phyloP scores from a whole-genome alignment of 2,797 vertebrate genomes.

The Nothura maculosa region DNA sequence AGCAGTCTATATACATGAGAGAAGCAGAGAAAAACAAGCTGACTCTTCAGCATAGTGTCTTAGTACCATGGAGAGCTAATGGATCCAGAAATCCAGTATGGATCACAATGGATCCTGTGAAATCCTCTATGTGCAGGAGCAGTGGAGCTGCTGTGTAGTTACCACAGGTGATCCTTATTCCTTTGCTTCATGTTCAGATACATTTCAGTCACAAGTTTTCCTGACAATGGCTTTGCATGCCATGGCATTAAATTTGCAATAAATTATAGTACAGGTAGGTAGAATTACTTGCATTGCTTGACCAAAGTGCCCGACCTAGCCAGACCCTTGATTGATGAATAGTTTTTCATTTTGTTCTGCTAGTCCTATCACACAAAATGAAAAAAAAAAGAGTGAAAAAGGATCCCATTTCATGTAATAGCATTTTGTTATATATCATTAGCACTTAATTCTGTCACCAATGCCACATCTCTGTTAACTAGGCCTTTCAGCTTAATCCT shows the following conservation, averaged over 20 bases:
- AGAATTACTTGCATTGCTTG: slow-evolving; percentile 62
- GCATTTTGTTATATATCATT: slow-evolving; percentile 61
- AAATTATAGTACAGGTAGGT: slow-evolving; percentile 52
- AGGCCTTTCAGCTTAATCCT: slow-evolving; percentile 54
- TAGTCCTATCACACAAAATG: slow-evolving; percentile 38
- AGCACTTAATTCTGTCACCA: slow-evolving; percentile 57
- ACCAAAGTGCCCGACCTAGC: slow-evolving; percentile 57
- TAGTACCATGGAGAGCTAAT: background rate
- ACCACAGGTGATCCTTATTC: background rate
- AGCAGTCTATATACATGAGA: background rate
- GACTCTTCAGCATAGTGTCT: background rate
- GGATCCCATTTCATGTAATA: slow-evolving; percentile 58
- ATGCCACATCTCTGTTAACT: slow-evolving; percentile 38
- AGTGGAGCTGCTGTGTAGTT: background rate
- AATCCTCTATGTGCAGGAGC: background rate
- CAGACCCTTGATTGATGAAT: slow-evolving; percentile 66
- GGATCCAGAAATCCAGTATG: background rate
- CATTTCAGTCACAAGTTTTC: slow-evolving; percentile 10
- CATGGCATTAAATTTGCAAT: slow-evolving; percentile 62
- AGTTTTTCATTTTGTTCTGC: slow-evolving; percentile 68
- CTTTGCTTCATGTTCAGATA: background rate
- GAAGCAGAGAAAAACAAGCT: background rate
- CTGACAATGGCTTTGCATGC: slow-evolving; percentile 48
- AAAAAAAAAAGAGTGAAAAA: slow-evolving; percentile 41
- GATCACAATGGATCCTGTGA: too few relatives aligned